Evolutionary conservation across 2,113 vertebrate species (phyloP).

Genomic region (Platichthys stellatus): DNA sequence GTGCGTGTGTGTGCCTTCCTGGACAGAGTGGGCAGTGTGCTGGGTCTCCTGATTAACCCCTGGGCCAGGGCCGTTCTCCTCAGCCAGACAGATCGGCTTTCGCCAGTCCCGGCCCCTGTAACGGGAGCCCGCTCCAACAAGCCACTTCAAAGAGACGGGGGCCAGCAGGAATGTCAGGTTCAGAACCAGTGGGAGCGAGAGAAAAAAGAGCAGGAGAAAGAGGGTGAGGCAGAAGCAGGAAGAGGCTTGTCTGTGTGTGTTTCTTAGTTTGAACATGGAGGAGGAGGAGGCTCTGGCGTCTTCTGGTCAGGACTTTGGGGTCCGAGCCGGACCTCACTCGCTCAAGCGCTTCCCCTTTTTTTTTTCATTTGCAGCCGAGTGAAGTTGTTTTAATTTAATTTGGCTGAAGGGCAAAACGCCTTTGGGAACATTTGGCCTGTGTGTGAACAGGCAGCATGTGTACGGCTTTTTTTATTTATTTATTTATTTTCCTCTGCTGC

Average conservation of each 20-base stretch:
- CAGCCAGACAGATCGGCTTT: constrained; percentile 86
- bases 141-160: constrained; percentile 86
- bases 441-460: constrained; percentile 26
- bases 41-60: constrained; percentile 86
- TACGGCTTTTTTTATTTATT: constrained; percentile 21
- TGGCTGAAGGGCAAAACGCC: constrained; percentile 64
- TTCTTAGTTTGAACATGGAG: constrained; percentile 23
- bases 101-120: constrained; percentile 84
- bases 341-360: constrained; percentile 73
- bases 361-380: constrained; percentile 70
- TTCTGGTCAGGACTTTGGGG: constrained; percentile 63
- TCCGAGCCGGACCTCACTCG: constrained; percentile 65
- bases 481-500: constrained; percentile 10
- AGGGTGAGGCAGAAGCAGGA: constrained; percentile 45
- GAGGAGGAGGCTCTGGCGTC: constrained; percentile 40
- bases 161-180: constrained; percentile 90
- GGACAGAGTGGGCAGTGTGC: constrained; percentile 86
- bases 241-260: constrained; percentile 66
- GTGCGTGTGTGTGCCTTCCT: constrained; percentile 36
- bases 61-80: constrained; percentile 83
- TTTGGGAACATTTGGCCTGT: constrained; percentile 56
- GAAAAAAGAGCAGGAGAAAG: constrained; percentile 39
- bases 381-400: constrained; percentile 77
- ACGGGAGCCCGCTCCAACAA: constrained; percentile 86
- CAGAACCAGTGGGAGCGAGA: constrained; percentile 73